A percentile compares a stretch with the other conserved stretches of the same genome.
Conservation (phyloP, 2,888 invertebrate species). For the Mylabris sibirica region DNA sequence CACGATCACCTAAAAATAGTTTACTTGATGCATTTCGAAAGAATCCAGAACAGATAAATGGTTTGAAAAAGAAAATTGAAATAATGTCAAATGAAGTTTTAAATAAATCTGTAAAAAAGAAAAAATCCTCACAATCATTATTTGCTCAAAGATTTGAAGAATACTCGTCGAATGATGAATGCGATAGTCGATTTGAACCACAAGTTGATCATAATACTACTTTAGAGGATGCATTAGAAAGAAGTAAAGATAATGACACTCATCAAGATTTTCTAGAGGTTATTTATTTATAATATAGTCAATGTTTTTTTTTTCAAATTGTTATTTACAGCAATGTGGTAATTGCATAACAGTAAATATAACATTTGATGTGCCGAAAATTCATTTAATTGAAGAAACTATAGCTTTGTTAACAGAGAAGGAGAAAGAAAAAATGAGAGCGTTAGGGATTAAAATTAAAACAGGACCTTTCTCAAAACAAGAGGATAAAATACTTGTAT, state of each 20-base stretch:
- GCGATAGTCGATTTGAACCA: neutral
- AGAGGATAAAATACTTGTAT: constrained; percentile 36
- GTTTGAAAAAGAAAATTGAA: neutral
- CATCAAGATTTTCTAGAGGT: neutral
- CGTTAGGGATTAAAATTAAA: constrained; percentile 9
- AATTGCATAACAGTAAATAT: neutral
- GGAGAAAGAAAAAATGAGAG: neutral
- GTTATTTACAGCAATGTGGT: neutral
- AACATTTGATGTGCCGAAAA: neutral
- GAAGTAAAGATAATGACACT: neutral
- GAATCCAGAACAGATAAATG: neutral
- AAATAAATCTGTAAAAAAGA: neutral
- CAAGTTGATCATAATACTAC: constrained; percentile 1
- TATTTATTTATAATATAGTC: neutral
- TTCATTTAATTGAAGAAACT: neutral
- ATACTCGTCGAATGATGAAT: constrained; percentile 1
- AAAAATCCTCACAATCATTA: neutral
- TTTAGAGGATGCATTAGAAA: neutral
- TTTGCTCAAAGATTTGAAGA: neutral
- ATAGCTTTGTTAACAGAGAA: neutral
- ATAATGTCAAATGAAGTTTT: neutral
- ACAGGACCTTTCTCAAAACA: constrained; percentile 34
- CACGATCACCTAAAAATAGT: too few species aligned
- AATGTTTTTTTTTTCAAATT: neutral
- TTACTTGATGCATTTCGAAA: too few species aligned